Evolutionary conservation across 2,888 invertebrate genomes (phyloP), one percentile per base, ranked within the genome.

Genomic region (Rhorus exstirpatorius): DNA sequence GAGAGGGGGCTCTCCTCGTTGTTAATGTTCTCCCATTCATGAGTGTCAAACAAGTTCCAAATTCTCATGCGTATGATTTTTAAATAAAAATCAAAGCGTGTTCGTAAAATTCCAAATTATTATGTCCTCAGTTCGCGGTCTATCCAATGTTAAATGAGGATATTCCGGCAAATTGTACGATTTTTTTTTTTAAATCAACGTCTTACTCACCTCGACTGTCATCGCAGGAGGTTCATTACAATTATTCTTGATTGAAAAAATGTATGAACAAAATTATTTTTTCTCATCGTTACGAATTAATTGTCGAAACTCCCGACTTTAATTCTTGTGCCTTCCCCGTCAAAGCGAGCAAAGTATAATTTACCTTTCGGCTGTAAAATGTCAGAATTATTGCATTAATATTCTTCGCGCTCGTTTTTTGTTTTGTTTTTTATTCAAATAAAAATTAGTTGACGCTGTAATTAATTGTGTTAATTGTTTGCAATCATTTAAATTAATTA

Each of bases 131-230:
- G 55, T 38, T 19, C 10, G 17, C 14, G 12, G 46, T 10, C 31
- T 26, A 53, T 8, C 58, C n/a, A n/a, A n/a, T n/a, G n/a, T n/a
- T n/a, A 68, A 63, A 65, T 63, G 35, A 31, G 31, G 19, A 72
- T 72, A 77, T 63, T 65, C 76, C 38, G 46, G 65, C 68, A 81
- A 81, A 76, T 81, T 76, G 68, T 70, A 71, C 70, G 31, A 58
- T 35, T 49, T 49, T 60, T 49, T 14, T 12, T 44, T 21, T 8
- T 31, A 31, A 31, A 44, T 55, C 26, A 24, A 70, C 26, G 3
- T 24, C 26, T 3, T 6, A 26, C 38, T 41, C 12, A 1, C 21
- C 10, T 58, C 14, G 58, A 35, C 58, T 35, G 58, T 49, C 58
- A n/a, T 31, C 4, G 21, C 10, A 6, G 21, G 2, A 3, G 2